Evolutionary conservation across 2,797 vertebrate genomes (phyloP), one percentile per base, ranked within the genome.

Genomic region (Coracias cyanogaster): DNA sequence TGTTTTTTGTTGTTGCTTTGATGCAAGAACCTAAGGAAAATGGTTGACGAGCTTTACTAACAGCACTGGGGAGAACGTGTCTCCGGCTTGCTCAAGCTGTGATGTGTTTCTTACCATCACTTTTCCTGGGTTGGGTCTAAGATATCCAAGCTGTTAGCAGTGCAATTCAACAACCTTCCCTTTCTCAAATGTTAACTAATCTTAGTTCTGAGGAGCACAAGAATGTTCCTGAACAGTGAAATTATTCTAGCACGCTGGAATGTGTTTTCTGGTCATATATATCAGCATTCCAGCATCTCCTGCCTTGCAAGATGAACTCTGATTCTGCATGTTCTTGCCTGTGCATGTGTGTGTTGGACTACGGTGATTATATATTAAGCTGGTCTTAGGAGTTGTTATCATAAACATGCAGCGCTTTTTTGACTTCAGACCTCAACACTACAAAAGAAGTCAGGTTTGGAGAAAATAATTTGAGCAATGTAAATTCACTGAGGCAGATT

Each of bases 291-390:
- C 89, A 71, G 48, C 48, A 55, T 80, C 94, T 86, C 78, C 62
- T 89, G 77, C 65, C 89, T 87, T 90, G 45, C 46, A 28, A 73
- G 88, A 66, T 64, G 52, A 88, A 28, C 73, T 73, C n/a, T 45
- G 55, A 55, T 77, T 81, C 70, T 96, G 57, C 91, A 33, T 89
- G 90, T 90, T 88, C 91, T 81, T 93, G 64, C 94, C 77, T 96
- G 87, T 28, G 26, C 8, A 2, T 15, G 18, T 54, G 37, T 92
- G 51, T 62, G 33, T 83, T 93, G 86, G 86, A 69, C 89, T 80
- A 21, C 51, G 33, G 74, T 80, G 83, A 55, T 84, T 86, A 58
- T 37, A 6, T 64, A 14, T 87, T 24, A 55, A 92, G 67, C 74
- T 78, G 81, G 72, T 89, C 80, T 93, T 77, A 12, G 39, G 83